Conservation (phyloP, 1,140 invertebrate genomes). For the Wiebesia pumilae region DNA sequence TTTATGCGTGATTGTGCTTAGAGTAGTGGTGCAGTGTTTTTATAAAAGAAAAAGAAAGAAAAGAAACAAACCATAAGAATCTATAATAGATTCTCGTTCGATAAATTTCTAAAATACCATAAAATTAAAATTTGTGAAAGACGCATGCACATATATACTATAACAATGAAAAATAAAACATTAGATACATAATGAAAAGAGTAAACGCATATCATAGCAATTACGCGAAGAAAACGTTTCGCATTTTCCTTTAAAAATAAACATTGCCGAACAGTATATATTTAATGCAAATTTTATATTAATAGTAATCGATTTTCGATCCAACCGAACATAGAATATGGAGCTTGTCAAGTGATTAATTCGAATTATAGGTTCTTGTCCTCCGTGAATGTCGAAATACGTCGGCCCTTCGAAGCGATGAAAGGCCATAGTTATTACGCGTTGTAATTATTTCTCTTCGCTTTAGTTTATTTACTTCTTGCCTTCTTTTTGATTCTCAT, state of each 20-base stretch:
- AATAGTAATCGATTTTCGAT: constrained; percentile 43
- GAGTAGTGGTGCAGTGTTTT: constrained; percentile 19
- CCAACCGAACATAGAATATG: constrained; percentile 42
- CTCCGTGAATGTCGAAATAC: constrained; percentile 10
- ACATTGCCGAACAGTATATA: constrained; percentile 8
- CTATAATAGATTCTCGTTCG: constrained; percentile 20
- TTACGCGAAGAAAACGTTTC: neutral
- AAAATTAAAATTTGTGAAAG: constrained; percentile 23
- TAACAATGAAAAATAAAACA: constrained; percentile 26
- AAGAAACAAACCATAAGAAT: constrained; percentile 27
- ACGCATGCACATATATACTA: constrained; percentile 12
- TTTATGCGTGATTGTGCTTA: constrained; percentile 6
- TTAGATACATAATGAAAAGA: constrained; percentile 6
- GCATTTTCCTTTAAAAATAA: neutral
- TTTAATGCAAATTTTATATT: constrained; percentile 7
- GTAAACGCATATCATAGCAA: neutral
- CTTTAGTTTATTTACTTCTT: neutral
- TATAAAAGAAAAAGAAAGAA: neutral
- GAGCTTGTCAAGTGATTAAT: constrained; percentile 21
- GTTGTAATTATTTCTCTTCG: neutral
- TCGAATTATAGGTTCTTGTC: constrained; percentile 32
- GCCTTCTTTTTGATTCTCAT: constrained; percentile 35
- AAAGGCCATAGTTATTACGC: constrained; percentile 1
- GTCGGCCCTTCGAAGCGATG: constrained; percentile 34
- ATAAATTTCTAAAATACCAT: constrained; percentile 8